Evolutionary conservation across 2,888 invertebrate species (phyloP).

Genomic region (Dryobotodes eremita): DNA sequence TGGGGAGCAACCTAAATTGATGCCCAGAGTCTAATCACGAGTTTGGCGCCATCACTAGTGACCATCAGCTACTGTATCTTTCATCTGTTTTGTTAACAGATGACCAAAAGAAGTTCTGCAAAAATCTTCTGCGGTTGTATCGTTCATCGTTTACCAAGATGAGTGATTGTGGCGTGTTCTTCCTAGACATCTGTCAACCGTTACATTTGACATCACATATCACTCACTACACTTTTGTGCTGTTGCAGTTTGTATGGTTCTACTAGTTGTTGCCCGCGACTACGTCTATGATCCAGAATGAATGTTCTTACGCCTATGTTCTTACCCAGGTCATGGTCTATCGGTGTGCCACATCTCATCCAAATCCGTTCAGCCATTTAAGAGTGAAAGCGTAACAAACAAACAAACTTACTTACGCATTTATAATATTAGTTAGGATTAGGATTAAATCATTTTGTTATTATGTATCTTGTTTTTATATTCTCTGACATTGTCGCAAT

Average conservation of each 20-base stretch:
- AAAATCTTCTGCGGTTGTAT: not conserved
- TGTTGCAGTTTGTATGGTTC: not conserved
- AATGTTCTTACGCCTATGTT: too few species aligned
- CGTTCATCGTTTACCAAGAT: slow-evolving; percentile 1
- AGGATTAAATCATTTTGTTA: not conserved
- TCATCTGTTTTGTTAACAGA: not conserved
- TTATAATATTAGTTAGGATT: too few species aligned
- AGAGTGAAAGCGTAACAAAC: too few species aligned
- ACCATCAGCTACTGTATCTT: not conserved
- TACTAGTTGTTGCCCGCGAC: too few species aligned
- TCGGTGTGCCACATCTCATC: too few species aligned
- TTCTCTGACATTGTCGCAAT: not conserved
- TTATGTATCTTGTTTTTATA: not conserved
- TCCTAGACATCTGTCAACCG: not conserved
- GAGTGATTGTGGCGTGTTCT: not conserved
- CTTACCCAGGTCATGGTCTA: too few species aligned
- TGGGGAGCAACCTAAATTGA: not conserved
- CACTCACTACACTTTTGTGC: not conserved
- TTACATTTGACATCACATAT: not conserved
- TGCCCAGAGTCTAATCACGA: not conserved
- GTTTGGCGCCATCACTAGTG: not conserved
- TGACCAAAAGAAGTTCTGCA: not conserved
- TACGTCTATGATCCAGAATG: too few species aligned
- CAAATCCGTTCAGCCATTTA: too few species aligned
- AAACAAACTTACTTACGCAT: too few species aligned